A percentile compares a stretch with the other conserved stretches of the same genome.
phyloP scores from a whole-genome alignment of 2,888 invertebrate genomes.

The Leptarthrus brevirostris region DNA sequence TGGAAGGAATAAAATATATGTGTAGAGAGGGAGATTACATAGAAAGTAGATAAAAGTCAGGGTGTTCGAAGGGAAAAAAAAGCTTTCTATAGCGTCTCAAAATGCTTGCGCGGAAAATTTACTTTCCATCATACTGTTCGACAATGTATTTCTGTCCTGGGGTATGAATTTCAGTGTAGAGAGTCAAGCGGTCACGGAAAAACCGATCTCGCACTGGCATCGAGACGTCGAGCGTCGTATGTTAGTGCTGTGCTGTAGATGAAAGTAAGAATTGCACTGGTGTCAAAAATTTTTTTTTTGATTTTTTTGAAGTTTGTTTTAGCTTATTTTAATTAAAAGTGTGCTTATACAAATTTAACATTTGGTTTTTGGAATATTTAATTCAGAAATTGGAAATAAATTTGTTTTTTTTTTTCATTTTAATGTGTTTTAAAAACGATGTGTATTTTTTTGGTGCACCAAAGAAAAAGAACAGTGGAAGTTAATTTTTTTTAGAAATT shows the following conservation, averaged over 20 bases:
- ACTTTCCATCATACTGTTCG: background rate
- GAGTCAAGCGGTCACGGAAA: constrained; percentile 49
- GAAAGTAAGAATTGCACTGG: constrained; percentile 46
- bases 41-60: background rate
- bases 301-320: no score
- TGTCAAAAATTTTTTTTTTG: constrained; percentile 22
- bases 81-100: background rate
- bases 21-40: background rate
- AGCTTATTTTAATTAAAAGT: no score
- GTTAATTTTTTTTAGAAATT: no score
- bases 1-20: no score
- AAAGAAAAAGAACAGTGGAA: no score
- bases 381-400: no score
- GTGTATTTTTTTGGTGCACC: no score
- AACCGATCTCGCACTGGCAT: constrained; percentile 51
- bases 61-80: background rate
- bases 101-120: constrained; percentile 20
- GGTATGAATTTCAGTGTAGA: constrained; percentile 49
- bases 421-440: no score
- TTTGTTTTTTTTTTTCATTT: no score
- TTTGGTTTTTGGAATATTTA: no score
- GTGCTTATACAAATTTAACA: no score
- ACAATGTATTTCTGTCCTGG: constrained; percentile 27
- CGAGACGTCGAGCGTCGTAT: constrained; percentile 50
- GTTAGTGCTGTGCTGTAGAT: constrained; percentile 51